Base-by-base conservation (phyloP, 1,140 invertebrate genomes). In the Drusus annulatus region DNA sequence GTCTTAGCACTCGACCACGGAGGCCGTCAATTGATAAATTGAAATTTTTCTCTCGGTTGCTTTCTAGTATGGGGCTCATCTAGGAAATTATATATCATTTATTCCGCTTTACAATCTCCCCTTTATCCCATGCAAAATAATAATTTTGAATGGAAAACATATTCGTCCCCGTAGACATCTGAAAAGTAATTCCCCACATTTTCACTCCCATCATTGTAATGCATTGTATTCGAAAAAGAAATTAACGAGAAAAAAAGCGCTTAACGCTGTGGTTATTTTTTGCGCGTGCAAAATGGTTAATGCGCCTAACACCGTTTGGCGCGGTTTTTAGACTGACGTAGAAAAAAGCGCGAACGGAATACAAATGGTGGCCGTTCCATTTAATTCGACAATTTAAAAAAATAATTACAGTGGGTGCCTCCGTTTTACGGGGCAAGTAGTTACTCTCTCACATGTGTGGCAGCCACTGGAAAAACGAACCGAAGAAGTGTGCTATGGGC, bases 361-460 rank as follows among this genome's bases (percentile, higher is more conserved):
- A 68, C 63, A 68, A 68, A 68, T 68, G 63, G 63, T 31, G 63
- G 63, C 36, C 31, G 25, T 68, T 36, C 15, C 28, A 45, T 68
- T 68, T 68, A 68, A 68, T 68, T 68, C 50, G 63, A 68, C 63
- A 68, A 68, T 60, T 68, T 36, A 68, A 68, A 68, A 68, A 68
- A 68, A 68, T 28, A 68, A 68, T 68, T 68, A 68, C 8, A 2
- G 21, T 19, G 5, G 31, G 63, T 36, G 19, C 3, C 25, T 8
- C 25, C 62, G 10, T 8, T 60, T 60, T 60, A 10, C 56, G 56
- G 19, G 5, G 19, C 36, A 13, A 60, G 23, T 23, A 28, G 25
- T 2, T 28, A 5, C 25, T 5, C n/a, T 19, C 3, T 60, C 23
- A 60, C 56, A 60, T 60, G 19, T 60, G 56, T 60, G 3, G 56